Base-by-base conservation (phyloP, 2,113 vertebrate species). In the Genyomyrus donnyi region DNA sequence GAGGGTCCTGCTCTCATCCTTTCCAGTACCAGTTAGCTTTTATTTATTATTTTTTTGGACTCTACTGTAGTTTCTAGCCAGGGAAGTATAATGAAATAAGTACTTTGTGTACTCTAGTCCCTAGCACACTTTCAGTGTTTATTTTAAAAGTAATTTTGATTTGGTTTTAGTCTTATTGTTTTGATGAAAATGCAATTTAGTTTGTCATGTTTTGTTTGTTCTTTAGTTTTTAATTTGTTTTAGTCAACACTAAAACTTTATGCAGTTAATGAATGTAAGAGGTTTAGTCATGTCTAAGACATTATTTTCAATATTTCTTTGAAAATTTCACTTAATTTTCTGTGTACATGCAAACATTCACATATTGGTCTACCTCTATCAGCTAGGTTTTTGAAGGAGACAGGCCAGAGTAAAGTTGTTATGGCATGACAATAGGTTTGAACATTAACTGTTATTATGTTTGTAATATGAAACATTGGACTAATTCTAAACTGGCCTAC, bases 41-140 rank as follows among this genome's bases (percentile, higher is more conserved):
- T 52, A 52, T 87, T 35, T n/a, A 13, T 85, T 85, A 1, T 85
- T 7, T 85, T 27, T 39, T 77, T 74, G 52, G 11, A 53, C 52
- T 53, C 52, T 19, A 19, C 52, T 19, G 17, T 53, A 53, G 9
- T 70, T 93, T 88, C 91, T 45, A 45, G 89, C 92, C 58, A 90
- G 86, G 88, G 77, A 90, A 74, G 49, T 11, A 45, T n/a, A 70
- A 31, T 70, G 21, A 70, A n/a, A 70, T 77, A 35, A 31, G 31
- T 77, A 77, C 70, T 35, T 6, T 9, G 13, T 77, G 70, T 39
- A 77, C 70, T 77, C 13, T 77, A 39, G 35, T 77, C 58, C 58
- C n/a, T 66, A 66, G n/a, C 24, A 66, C 24, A 27, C 9, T 27
- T 27, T n/a, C 24, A 66, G 8, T 27, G n/a, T 66, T 66, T n/a